Conservation (phyloP, 1,140 invertebrate species). For the Eriosoma lanigerum region DNA sequence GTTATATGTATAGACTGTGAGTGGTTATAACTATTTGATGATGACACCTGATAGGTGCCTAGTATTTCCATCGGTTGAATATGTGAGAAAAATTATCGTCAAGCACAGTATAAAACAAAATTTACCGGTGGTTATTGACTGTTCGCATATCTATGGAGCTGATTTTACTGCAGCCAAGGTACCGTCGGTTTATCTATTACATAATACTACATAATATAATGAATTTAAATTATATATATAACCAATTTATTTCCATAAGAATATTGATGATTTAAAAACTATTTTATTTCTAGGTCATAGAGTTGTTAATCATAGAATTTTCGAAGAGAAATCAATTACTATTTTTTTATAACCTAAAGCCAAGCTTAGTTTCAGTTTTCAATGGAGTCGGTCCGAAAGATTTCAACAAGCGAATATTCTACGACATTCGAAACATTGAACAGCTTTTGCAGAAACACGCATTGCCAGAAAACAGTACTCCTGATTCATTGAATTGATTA, state of each 20-base stretch:
- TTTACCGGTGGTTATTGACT: slow-evolving; percentile 78
- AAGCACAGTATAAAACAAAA: slow-evolving; percentile 71
- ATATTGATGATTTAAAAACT: neutral
- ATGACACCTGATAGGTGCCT: slow-evolving; percentile 81
- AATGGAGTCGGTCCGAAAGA: slow-evolving; percentile 72
- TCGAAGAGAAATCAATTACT: slow-evolving; percentile 69
- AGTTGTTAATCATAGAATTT: slow-evolving; percentile 68
- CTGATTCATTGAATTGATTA: neutral
- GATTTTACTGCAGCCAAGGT: slow-evolving; percentile 80
- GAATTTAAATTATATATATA: too few relatives aligned
- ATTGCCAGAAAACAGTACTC: neutral
- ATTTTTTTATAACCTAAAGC: slow-evolving; percentile 79
- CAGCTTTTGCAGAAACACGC: slow-evolving; percentile 60
- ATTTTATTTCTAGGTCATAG: slow-evolving; percentile 55
- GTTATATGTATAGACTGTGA: slow-evolving; percentile 44
- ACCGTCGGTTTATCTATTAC: neutral
- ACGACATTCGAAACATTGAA: slow-evolving; percentile 72
- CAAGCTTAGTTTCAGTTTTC: slow-evolving; percentile 74
- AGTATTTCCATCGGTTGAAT: slow-evolving; percentile 86
- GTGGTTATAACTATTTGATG: slow-evolving; percentile 73
- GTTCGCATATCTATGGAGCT: slow-evolving; percentile 77
- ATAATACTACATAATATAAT: too few relatives aligned
- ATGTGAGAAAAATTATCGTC: slow-evolving; percentile 76
- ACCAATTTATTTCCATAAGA: too few relatives aligned
- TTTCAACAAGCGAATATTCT: slow-evolving; percentile 68